Percentiles rank a stretch among this genome's conserved stretches.
These are phyloP conservation scores for Alexandromys oeconomus DNA, from an alignment of 2,797 vertebrate species.

Conservation along the genomic window DNA sequence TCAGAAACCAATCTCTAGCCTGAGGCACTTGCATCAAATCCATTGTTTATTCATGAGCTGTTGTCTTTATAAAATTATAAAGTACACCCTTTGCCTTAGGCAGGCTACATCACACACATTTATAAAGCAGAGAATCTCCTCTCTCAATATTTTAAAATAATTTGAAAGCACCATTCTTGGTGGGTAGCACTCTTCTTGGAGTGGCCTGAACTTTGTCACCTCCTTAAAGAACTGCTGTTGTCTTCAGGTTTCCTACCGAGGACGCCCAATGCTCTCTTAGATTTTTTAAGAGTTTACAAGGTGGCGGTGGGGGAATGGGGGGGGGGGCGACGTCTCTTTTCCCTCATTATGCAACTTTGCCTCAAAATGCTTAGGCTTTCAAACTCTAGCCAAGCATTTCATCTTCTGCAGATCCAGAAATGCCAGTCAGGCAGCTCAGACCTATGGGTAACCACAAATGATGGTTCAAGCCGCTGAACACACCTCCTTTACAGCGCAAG, in stretches of 20 bases:
- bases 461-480: not conserved
- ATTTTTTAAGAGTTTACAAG: not conserved
- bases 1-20: constrained; percentile 31
- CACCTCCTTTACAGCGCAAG: not conserved
- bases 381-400: not conserved
- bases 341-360: not conserved
- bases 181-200: not conserved
- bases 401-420: not conserved
- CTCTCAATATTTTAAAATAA: not conserved
- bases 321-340: rapidly evolving
- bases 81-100: constrained; percentile 66
- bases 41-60: constrained; percentile 77
- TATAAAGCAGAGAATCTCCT: not conserved
- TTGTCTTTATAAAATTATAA: constrained; percentile 45
- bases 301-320: too few species aligned
- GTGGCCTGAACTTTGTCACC: not conserved
- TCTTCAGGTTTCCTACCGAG: rapidly evolving
- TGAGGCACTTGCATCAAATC: constrained; percentile 3
- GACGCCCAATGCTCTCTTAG: not conserved
- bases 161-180: not conserved
- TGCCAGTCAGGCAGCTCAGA: not conserved
- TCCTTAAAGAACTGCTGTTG: not conserved
- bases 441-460: not conserved
- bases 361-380: constrained; percentile 44
- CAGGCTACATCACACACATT: not conserved